Evolutionary conservation across 2,797 vertebrate genomes (phyloP).

Genomic region (Melanotaenia parkinsoni): DNA sequence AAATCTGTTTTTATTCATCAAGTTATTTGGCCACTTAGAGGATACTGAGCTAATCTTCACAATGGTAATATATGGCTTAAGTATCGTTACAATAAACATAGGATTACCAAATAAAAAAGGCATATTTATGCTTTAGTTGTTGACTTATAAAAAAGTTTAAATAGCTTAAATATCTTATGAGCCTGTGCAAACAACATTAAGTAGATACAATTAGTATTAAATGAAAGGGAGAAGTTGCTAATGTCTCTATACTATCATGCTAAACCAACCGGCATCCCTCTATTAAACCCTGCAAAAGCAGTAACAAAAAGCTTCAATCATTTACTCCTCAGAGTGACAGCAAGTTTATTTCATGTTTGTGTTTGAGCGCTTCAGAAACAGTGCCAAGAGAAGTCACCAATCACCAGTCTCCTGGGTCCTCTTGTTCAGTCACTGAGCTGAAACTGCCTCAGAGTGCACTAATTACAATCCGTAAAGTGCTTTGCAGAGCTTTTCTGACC

Average conservation of each 20-base stretch:
- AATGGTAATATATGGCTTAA: neutral
- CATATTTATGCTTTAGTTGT: neutral
- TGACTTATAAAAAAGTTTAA: neutral
- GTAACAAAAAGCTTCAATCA: slow-evolving; percentile 16
- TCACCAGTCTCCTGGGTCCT: slow-evolving; percentile 62
- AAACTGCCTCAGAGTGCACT: slow-evolving; percentile 62
- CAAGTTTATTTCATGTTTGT: slow-evolving; percentile 51
- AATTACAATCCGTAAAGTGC: slow-evolving; percentile 67
- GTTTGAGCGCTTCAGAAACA: slow-evolving; percentile 37
- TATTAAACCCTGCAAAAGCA: slow-evolving; percentile 26
- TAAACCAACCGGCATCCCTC: neutral
- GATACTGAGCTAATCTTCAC: neutral
- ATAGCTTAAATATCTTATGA: neutral
- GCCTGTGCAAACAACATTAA: neutral
- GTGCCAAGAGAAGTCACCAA: slow-evolving; percentile 50
- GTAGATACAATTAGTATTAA: neutral
- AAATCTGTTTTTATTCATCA: neutral
- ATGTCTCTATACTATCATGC: neutral
- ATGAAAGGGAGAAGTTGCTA: neutral
- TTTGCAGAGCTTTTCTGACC: slow-evolving; percentile 58
- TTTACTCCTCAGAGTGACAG: slow-evolving; percentile 33
- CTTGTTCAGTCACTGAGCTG: slow-evolving; percentile 70
- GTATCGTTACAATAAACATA: neutral
- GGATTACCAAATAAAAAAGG: neutral
- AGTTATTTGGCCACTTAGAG: neutral